Conservation (phyloP, 2,888 invertebrate genomes). For the Chrysotoxum bicinctum region DNA sequence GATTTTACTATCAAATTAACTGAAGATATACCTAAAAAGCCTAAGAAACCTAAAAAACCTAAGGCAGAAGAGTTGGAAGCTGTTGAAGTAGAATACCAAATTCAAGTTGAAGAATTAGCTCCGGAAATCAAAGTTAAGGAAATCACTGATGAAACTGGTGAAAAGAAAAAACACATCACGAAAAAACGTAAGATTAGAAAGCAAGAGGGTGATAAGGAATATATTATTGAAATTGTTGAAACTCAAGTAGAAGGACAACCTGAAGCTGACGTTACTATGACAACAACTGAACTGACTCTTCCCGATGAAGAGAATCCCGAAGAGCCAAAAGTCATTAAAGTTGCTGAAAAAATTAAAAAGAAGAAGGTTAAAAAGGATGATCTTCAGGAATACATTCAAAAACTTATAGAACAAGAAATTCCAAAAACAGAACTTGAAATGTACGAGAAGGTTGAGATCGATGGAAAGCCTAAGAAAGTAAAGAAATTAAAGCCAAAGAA, state of each 20-base stretch:
- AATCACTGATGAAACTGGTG: constrained; percentile 70
- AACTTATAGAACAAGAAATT: constrained; percentile 80
- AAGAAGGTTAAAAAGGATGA: constrained; percentile 79
- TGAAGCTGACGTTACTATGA: constrained; percentile 79
- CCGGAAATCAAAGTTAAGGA: constrained; percentile 79
- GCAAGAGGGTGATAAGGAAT: constrained; percentile 76
- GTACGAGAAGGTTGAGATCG: constrained; percentile 80
- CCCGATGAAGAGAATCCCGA: constrained; percentile 74
- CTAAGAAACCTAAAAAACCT: constrained; percentile 72
- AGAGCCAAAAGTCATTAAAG: constrained; percentile 56
- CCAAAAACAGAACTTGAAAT: constrained; percentile 81
- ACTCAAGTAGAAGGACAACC: constrained; percentile 76
- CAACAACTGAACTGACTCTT: constrained; percentile 79
- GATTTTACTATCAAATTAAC: constrained; percentile 75
- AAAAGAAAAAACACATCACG: constrained; percentile 74
- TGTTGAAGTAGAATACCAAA: constrained; percentile 73
- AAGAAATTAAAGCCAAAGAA: constrained; percentile 75
- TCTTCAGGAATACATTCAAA: constrained; percentile 80
- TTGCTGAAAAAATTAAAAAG: constrained; percentile 74
- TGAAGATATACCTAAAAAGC: constrained; percentile 72
- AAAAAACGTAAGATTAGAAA: constrained; percentile 78
- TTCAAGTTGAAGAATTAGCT: constrained; percentile 77
- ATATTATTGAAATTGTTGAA: constrained; percentile 76
- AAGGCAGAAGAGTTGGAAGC: constrained; percentile 55
- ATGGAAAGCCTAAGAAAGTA: constrained; percentile 78